Evolutionary conservation across 2,113 vertebrate genomes (phyloP), one percentile per base, ranked within the genome.

Genomic region (Scalopus aquaticus): DNA sequence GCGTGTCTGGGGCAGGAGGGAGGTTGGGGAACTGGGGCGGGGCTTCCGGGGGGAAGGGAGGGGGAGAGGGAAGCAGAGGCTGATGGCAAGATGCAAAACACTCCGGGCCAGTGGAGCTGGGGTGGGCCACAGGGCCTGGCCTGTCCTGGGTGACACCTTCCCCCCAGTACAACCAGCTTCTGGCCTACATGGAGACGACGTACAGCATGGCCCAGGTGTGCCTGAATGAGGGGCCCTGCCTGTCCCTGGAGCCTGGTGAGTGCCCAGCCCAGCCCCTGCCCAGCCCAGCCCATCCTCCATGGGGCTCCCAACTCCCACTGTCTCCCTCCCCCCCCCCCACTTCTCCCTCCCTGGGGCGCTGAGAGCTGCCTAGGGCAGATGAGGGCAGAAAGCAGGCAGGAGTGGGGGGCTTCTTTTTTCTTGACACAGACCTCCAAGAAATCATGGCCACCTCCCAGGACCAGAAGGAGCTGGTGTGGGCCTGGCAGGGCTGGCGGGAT

Each of bases 401-500:
- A 32, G 9, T 10, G 4, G 26, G 28, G 60, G 9, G 26, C 12
- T 49, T 95, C 49, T 82, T 87, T 93, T 35, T 46, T 28, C 26
- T 79, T 17, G 80, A 5, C 77, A 72, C 95, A 99, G 99, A 99
- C 93, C 99, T 99, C 54, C 98, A 98, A 79, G 97, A 99, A 93
- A 98, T 98, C 95, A 99, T 99, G 98, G 99, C 99, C 39, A 98
- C 96, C 85, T 99, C 98, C 64, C 97, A 97, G 74, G 98, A 99
- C 95, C 99, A 99, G 7, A 94, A 99, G 0, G 98, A 99, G 90
- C 98, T 99, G 79, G 95, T 99, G 32, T 99, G 99, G 64, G 98
- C 97, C 83, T 99, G 99, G 99, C 98, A 99, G 97, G 99, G 99
- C 92, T 99, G 99, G 99, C 95, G 99, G 88, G 98, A 99, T 49